Conservation (phyloP, 2,113 vertebrate species). For the Tringa solitaria region DNA sequence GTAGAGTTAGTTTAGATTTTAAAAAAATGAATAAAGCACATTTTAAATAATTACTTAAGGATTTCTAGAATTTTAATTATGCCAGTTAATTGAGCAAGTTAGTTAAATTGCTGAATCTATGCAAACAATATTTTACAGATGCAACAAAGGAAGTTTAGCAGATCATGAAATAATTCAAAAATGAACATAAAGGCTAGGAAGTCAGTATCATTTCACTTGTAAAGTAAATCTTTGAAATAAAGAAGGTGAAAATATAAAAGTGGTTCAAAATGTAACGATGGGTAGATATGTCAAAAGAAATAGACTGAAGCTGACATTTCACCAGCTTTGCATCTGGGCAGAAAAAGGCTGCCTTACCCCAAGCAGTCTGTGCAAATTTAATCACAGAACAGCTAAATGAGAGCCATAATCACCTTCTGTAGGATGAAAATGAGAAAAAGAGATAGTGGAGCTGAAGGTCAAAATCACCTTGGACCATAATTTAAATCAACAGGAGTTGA, state of each 20-base stretch:
- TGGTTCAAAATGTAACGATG: neutral
- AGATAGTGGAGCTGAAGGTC: neutral
- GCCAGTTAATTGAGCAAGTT: neutral
- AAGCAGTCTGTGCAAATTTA: neutral
- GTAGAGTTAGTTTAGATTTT: neutral
- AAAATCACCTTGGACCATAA: neutral
- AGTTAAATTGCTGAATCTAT: neutral
- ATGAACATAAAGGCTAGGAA: neutral
- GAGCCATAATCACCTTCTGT: neutral
- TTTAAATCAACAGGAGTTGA: neutral
- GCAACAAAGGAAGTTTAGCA: neutral
- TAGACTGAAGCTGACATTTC: neutral
- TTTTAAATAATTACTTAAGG: constrained; percentile 12
- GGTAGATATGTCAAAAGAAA: neutral
- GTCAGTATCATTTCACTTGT: neutral
- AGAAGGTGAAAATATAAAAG: neutral
- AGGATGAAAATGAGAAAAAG: neutral
- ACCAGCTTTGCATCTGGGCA: neutral
- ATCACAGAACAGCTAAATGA: neutral
- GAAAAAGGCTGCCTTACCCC: neutral
- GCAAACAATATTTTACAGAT: neutral
- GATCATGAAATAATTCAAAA: constrained; percentile 19
- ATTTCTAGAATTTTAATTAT: constrained; percentile 36
- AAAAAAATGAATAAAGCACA: neutral
- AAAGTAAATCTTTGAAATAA: neutral